Conservation (phyloP, 2,797 vertebrate genomes). For the Delichon dasypus region DNA sequence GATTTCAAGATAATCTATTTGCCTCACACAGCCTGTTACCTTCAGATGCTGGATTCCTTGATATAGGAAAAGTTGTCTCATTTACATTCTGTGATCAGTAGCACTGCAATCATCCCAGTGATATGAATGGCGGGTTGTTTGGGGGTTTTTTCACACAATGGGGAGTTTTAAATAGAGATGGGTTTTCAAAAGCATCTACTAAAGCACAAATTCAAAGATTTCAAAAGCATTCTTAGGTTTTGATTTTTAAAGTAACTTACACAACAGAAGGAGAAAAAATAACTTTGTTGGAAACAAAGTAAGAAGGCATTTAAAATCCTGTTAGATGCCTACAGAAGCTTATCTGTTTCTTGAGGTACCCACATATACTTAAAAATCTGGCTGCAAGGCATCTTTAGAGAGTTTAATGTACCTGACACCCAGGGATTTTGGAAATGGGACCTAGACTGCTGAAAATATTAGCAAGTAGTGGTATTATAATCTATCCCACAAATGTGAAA, state of each 20-base stretch:
- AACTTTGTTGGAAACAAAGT: not conserved
- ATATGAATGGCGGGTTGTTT: not conserved
- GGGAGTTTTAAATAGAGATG: not conserved
- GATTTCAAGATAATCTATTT: not conserved
- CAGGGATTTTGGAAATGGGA: not conserved
- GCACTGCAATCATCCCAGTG: not conserved
- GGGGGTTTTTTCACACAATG: not conserved
- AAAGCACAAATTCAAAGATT: not conserved
- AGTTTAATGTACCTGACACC: not conserved
- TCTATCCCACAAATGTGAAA: not conserved
- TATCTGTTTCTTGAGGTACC: not conserved
- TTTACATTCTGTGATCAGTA: not conserved
- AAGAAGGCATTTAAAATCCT: not conserved
- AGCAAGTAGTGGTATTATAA: not conserved
- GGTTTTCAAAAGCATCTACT: not conserved
- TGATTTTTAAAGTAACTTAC: not conserved
- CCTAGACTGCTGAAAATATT: not conserved
- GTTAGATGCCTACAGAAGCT: not conserved
- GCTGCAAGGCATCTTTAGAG: not conserved
- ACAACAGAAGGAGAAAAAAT: not conserved
- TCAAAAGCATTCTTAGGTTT: not conserved
- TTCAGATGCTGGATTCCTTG: not conserved
- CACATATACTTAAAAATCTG: not conserved
- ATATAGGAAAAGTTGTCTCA: not conserved
- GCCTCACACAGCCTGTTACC: not conserved